phyloP scores from a whole-genome alignment of 2,888 invertebrate species.

The Chrysodeixis includens region DNA sequence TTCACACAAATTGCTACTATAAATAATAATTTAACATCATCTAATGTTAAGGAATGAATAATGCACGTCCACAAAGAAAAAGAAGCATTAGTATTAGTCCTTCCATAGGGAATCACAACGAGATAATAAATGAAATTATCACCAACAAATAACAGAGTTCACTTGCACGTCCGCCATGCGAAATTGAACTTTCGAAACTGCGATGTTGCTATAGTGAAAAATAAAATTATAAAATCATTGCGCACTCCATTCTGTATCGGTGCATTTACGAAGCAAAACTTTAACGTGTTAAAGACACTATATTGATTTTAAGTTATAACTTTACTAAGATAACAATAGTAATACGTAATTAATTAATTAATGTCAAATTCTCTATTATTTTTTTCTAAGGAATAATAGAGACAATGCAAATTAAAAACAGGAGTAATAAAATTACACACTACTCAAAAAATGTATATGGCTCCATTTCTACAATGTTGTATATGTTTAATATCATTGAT shows the following conservation, averaged over 20 bases:
- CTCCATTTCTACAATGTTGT: too few relatives aligned
- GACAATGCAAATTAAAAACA: too few relatives aligned
- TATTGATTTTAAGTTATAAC: not conserved
- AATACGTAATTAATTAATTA: too few relatives aligned
- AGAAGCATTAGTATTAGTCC: conserved; percentile 84
- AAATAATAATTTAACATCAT: conserved; percentile 85
- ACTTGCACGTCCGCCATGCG: conserved; percentile 89
- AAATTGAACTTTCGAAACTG: conserved; percentile 89
- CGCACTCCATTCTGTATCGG: conserved; percentile 36
- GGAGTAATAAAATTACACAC: too few relatives aligned
- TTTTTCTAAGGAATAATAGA: too few relatives aligned
- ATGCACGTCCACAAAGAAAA: conserved; percentile 87
- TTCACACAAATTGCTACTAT: conserved; percentile 82
- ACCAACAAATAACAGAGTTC: conserved; percentile 87
- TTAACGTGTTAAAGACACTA: conserved; percentile 21
- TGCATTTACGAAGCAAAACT: conserved; percentile 63
- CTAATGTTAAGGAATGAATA: conserved; percentile 87
- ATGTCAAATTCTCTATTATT: too few relatives aligned
- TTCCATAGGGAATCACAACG: conserved; percentile 87
- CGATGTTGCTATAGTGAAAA: conserved; percentile 73
- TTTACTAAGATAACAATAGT: too few relatives aligned
- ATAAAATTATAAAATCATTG: conserved; percentile 61
- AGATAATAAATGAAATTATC: conserved; percentile 84
- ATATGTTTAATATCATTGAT: too few relatives aligned
- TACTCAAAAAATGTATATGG: too few relatives aligned